Conservation (phyloP, 2,888 invertebrate species). For the Aplocera efformata region DNA sequence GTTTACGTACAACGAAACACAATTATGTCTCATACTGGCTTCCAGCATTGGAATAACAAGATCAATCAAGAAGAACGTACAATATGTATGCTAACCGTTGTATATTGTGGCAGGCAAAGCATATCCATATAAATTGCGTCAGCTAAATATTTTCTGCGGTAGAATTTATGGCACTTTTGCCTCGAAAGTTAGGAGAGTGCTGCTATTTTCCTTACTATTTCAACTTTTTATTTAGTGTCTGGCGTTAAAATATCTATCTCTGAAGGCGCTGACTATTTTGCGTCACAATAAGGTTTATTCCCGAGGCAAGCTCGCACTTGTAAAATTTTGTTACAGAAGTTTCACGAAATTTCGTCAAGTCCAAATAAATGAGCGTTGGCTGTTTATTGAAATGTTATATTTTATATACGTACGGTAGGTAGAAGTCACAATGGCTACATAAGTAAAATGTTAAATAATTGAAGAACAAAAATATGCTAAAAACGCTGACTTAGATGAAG, state of each 20-base stretch:
- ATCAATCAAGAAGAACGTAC: too few relatives aligned
- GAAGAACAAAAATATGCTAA: too few relatives aligned
- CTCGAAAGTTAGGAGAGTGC: constrained; percentile 22
- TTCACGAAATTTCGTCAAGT: constrained; percentile 16
- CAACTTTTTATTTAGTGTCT: constrained; percentile 38
- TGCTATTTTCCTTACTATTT: constrained; percentile 34
- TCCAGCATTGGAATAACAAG: too few relatives aligned
- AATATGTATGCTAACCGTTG: neutral
- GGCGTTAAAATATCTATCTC: constrained; percentile 40
- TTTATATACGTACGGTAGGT: too few relatives aligned
- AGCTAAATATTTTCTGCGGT: constrained; percentile 30
- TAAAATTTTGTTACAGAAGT: constrained; percentile 53
- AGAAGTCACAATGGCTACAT: too few relatives aligned
- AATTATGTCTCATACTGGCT: too few relatives aligned
- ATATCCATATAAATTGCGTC: constrained; percentile 33
- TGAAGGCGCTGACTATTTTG: constrained; percentile 41
- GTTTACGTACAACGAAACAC: too few relatives aligned
- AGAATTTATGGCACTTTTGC: constrained; percentile 32
- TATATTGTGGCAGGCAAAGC: constrained; percentile 23
- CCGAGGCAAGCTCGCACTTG: constrained; percentile 40
- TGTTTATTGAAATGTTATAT: constrained; percentile 4
- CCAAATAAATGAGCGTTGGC: constrained; percentile 11
- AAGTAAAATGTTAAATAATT: too few relatives aligned
- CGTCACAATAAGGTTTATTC: constrained; percentile 51
- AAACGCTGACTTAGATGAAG: too few relatives aligned